These are phyloP conservation scores for Meiosimyza decipiens DNA, from an alignment of 2,888 invertebrate species.

Conservation along the genomic window DNA sequence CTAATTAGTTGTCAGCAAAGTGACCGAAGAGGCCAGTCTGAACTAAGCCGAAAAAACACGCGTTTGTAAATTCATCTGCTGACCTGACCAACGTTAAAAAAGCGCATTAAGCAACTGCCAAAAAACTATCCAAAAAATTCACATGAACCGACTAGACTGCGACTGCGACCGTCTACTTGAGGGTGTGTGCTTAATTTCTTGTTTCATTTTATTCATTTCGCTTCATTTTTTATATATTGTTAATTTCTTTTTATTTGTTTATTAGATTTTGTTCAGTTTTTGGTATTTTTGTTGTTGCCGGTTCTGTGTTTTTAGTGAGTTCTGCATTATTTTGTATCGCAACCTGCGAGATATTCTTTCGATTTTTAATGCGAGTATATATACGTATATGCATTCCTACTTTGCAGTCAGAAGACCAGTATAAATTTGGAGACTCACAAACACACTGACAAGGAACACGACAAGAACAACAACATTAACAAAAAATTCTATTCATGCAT, in stretches of 20 bases:
- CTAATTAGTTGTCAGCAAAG: conserved; percentile 29
- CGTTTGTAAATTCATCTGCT: conserved; percentile 37
- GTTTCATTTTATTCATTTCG: conserved; percentile 28
- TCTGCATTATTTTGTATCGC: conserved; percentile 28
- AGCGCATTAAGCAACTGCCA: conserved; percentile 59
- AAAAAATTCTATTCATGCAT: conserved; percentile 1
- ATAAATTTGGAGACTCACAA: conserved; percentile 15
- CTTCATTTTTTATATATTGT: conserved; percentile 24
- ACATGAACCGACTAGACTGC: conserved; percentile 48
- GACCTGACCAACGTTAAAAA: conserved; percentile 55
- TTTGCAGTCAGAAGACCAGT: neutral
- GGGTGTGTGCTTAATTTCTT: conserved; percentile 38
- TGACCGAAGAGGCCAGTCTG: conserved; percentile 49
- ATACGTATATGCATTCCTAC: conserved; percentile 9
- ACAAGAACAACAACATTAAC: too few species aligned
- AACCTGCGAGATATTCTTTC: conserved; percentile 16
- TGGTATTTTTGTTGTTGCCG: conserved; percentile 3
- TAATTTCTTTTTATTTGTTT: conserved; percentile 29
- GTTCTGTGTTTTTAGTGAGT: conserved; percentile 19
- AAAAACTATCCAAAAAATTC: conserved; percentile 57
- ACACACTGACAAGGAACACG: conserved; percentile 6
- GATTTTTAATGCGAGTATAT: neutral
- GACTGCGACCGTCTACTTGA: conserved; percentile 35
- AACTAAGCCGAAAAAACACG: neutral
- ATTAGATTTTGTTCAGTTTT: conserved; percentile 9